These are phyloP conservation scores for Cantharis nigra DNA, from an alignment of 2,888 invertebrate genomes.

Conservation along the genomic window DNA sequence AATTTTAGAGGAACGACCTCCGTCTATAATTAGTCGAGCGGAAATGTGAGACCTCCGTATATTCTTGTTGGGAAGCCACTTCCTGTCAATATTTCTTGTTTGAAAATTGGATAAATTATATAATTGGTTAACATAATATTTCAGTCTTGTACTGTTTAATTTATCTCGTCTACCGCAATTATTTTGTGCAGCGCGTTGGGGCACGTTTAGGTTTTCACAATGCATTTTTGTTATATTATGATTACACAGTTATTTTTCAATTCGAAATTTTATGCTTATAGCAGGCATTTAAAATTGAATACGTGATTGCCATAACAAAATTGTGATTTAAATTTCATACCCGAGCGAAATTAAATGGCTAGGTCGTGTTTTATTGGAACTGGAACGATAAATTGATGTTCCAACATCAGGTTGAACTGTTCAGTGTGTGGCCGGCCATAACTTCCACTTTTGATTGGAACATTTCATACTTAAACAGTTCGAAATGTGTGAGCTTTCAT, in stretches of 20 bases:
- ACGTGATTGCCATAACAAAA: background rate
- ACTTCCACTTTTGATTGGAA: background rate
- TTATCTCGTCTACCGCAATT: conserved; percentile 6
- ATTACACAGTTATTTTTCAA: background rate
- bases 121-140: conserved; percentile 35
- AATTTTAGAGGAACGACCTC: conserved; percentile 26
- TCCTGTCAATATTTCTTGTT: conserved; percentile 43
- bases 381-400: background rate
- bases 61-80: conserved; percentile 40
- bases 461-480: background rate
- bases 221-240: background rate
- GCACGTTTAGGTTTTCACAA: background rate
- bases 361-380: background rate
- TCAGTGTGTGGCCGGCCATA: background rate
- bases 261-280: background rate
- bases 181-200: background rate
- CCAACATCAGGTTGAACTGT: background rate
- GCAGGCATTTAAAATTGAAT: background rate
- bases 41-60: conserved; percentile 36
- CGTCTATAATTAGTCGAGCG: conserved; percentile 40
- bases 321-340: background rate
- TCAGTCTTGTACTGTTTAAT: conserved; percentile 16
- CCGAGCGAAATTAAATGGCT: background rate
- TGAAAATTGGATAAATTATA: conserved; percentile 43
- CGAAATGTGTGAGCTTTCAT: background rate